Conservation (phyloP, 2,888 invertebrate species). For the Drosophila multiciliata region DNA sequence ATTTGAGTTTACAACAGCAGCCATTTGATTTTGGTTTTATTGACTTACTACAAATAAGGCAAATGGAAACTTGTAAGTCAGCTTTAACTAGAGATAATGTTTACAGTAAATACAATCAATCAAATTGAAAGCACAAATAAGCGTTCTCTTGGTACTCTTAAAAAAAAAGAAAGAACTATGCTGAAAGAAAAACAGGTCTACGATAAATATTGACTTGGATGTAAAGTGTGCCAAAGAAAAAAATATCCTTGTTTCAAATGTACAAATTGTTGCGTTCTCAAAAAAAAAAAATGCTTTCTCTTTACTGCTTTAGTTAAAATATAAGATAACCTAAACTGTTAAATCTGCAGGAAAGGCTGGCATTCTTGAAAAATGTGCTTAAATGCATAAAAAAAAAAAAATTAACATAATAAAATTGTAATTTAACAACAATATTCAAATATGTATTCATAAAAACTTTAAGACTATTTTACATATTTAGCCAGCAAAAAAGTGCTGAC, state of each 20-base stretch:
- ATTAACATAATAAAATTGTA: too few species aligned
- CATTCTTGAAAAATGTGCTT: neutral
- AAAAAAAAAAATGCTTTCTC: neutral
- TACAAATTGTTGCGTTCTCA: neutral
- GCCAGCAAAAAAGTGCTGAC: neutral
- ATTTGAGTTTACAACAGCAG: too few species aligned
- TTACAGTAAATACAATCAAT: neutral
- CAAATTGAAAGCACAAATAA: neutral
- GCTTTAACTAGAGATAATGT: neutral
- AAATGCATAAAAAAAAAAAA: neutral
- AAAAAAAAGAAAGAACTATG: neutral
- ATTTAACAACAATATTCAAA: neutral
- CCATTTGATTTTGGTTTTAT: neutral
- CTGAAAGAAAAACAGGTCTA: neutral
- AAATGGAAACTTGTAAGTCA: neutral
- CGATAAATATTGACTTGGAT: neutral
- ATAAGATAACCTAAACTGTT: neutral
- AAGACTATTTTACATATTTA: neutral
- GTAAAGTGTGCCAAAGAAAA: neutral
- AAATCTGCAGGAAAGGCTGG: neutral
- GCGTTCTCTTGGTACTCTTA: neutral
- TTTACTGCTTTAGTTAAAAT: neutral
- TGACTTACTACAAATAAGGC: neutral
- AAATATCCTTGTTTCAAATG: neutral
- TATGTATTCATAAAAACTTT: neutral